Evolutionary conservation across 2,888 invertebrate species (phyloP), one percentile per base, ranked within the genome.

Genomic region (Kuschelorhynchus macadamiae): DNA sequence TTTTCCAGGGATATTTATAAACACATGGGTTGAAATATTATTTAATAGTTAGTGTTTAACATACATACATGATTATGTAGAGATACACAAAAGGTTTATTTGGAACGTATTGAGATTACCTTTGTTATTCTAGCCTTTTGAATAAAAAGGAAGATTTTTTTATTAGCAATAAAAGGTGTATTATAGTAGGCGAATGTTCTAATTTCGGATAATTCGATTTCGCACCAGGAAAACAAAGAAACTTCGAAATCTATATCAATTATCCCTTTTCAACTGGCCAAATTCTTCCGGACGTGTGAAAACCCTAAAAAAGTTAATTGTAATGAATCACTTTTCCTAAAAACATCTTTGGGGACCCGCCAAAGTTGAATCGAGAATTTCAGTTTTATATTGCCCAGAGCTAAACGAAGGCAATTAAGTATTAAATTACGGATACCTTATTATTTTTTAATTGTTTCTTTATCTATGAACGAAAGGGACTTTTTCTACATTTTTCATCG

Each of bases 261-360:
- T 71, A 74, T 70, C 71, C 62, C 65, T 60, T 39, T 69, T 50
- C 47, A 67, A 69, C 73, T 72, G 16, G 18, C 56, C 36, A 74
- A 76, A 77, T 77, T 72, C 74, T 67, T 65, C 63, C 67, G 69
- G 71, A 76, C 72, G 72, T 73, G 73, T 73, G 71, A 76, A 75
- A 57, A 52, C 33, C 52, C 46, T 18, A 36, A 62, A 50, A 76
- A 75, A 75, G 71, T 73, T 79, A 77, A 79, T 78, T 78, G 78
- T 78, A 78, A 77, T 75, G 76, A 75, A 76, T 78, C 75, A 74
- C 74, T 76, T 74, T 73, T 44, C 39, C 55, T 46, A 62, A 32
- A 52, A 61, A 62, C 33, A 44, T 53, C 46, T 62, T 62, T 46
- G 32, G 62, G 36, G 36, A 50, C 53, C 53, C 36, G 14, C 44